Conservation (phyloP, 2,888 invertebrate species). For the Steinernema hermaphroditum region DNA sequence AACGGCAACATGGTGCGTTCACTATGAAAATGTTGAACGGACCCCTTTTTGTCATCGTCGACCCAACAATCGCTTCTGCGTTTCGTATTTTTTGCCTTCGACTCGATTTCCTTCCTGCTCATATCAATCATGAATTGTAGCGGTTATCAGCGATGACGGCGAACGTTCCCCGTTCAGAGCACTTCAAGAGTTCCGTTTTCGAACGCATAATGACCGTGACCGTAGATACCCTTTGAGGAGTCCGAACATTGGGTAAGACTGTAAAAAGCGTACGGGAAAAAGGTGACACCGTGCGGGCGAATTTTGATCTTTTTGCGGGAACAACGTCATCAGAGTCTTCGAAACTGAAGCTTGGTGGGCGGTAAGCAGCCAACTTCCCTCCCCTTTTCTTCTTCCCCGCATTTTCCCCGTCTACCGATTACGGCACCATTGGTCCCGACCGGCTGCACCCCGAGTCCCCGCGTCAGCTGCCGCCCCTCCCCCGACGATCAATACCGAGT, state of each 20-base stretch:
- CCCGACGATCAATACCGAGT: conserved; percentile 31
- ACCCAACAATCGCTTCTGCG: too few species aligned
- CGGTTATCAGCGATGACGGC: conserved; percentile 7
- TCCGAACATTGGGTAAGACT: background rate
- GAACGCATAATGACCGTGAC: background rate
- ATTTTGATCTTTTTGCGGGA: conserved; percentile 16
- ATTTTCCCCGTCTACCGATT: conserved; percentile 28
- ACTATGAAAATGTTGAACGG: too few species aligned
- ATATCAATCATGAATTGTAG: conserved; percentile 18
- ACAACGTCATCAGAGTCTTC: conserved; percentile 9
- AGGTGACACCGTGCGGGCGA: background rate
- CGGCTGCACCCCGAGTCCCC: conserved; percentile 27
- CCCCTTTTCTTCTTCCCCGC: conserved; percentile 3
- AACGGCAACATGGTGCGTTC: too few species aligned
- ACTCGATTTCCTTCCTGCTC: background rate
- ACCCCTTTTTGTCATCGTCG: too few species aligned
- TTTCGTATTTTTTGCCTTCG: too few species aligned
- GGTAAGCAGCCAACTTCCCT: conserved; percentile 28
- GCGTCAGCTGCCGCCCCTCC: conserved; percentile 31
- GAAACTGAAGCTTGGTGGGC: conserved; percentile 19
- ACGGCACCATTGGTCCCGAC: conserved; percentile 28
- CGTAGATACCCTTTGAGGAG: background rate
- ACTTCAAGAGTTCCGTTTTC: background rate
- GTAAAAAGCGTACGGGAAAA: background rate
- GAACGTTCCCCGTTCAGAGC: background rate